These are phyloP conservation scores for Gadopsis bispinosus DNA, from an alignment of 2,797 vertebrate species.

Conservation along the genomic window DNA sequence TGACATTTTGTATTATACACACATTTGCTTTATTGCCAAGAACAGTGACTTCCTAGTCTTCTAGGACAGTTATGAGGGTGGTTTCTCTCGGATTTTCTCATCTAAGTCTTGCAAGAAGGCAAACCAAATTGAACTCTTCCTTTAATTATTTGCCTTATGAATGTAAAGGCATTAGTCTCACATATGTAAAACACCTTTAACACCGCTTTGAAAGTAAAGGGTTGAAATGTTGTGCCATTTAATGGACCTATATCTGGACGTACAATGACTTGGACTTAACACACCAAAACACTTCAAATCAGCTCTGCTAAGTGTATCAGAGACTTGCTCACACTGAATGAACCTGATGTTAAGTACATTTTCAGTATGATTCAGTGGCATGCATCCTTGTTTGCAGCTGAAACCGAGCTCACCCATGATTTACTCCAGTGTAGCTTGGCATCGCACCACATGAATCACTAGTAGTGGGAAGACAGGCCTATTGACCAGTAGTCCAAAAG, in stretches of 20 bases:
- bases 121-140: neutral
- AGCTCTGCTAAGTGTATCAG: neutral
- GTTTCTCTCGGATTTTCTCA: neutral
- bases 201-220: neutral
- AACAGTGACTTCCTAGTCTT: neutral
- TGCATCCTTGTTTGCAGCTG: constrained; percentile 18
- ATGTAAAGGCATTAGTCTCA: neutral
- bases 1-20: neutral
- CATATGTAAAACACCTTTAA: neutral
- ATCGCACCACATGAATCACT: constrained; percentile 68
- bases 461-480: constrained; percentile 75
- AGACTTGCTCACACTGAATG: neutral
- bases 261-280: neutral
- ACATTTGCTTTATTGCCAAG: neutral
- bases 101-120: neutral
- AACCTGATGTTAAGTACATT: constrained; percentile 9
- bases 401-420: constrained; percentile 38
- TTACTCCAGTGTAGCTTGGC: constrained; percentile 65
- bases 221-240: neutral
- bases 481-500: constrained; percentile 75
- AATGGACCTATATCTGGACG: neutral
- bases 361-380: constrained; percentile 1
- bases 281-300: neutral
- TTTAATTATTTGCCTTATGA: no score
- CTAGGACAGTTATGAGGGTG: neutral